Conservation (phyloP, 1,140 invertebrate genomes). For the Diploscapter pachys region DNA sequence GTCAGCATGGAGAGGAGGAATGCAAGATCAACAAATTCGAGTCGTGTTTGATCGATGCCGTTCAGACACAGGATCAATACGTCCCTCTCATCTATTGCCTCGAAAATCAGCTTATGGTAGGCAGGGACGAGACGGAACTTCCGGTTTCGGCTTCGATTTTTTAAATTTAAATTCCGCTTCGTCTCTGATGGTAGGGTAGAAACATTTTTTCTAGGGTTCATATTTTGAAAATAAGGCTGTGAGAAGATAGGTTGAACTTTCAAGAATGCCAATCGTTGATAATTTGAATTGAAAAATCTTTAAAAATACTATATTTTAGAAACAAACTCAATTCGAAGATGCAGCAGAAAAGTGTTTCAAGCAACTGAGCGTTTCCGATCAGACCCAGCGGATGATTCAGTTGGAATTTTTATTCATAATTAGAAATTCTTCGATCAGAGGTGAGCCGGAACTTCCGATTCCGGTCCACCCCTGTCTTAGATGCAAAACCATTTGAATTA, state of each 20-base stretch:
- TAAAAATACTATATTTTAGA: constrained; percentile 11
- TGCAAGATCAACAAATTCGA: constrained; percentile 35
- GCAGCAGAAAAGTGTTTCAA: constrained; percentile 32
- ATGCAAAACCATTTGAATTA: too few relatives aligned
- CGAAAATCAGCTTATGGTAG: constrained; percentile 21
- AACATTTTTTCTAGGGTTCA: background rate
- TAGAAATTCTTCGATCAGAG: background rate
- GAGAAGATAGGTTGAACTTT: too few relatives aligned
- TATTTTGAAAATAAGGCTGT: too few relatives aligned
- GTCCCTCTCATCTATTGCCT: constrained; percentile 20
- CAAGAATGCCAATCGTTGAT: too few relatives aligned
- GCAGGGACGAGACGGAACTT: too few relatives aligned
- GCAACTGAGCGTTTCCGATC: constrained; percentile 21
- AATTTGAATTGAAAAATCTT: background rate
- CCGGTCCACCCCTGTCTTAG: background rate
- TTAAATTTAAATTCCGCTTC: background rate
- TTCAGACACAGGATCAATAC: constrained; percentile 19
- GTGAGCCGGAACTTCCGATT: background rate
- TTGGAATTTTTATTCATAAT: background rate
- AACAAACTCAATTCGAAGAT: constrained; percentile 15
- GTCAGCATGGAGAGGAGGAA: constrained; percentile 35
- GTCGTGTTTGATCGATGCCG: constrained; percentile 28
- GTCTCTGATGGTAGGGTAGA: constrained; percentile 7
- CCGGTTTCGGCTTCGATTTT: too few relatives aligned
- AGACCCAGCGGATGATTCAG: constrained; percentile 31